A percentile compares a stretch with the other conserved stretches of the same genome.
Evolutionary conservation across 2,113 vertebrate genomes (phyloP).

Genomic region (Aramus guarauna): DNA sequence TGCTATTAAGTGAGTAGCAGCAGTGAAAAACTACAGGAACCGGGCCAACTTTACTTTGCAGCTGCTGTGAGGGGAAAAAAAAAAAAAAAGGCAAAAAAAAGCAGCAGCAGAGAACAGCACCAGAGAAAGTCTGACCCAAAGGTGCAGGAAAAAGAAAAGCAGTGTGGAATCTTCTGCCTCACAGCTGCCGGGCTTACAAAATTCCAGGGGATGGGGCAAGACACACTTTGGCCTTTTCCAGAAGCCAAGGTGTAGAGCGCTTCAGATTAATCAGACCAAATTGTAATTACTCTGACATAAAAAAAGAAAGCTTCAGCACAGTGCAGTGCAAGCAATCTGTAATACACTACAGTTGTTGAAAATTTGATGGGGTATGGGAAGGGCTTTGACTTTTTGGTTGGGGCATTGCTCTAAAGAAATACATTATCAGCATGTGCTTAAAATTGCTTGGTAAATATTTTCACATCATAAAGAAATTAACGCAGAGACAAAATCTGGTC

Average conservation of each 20-base stretch:
- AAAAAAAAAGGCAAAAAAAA: neutral
- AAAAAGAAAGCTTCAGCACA: neutral
- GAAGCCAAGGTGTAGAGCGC: neutral
- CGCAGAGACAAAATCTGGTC: conserved; percentile 5
- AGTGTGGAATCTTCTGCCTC: neutral
- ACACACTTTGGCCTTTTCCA: neutral
- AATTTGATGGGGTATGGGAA: neutral
- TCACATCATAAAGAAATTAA: conserved; percentile 21
- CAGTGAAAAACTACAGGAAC: neutral
- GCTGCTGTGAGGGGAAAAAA: neutral
- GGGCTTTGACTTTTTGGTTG: neutral
- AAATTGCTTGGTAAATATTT: neutral
- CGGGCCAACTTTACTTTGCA: neutral
- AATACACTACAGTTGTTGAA: neutral
- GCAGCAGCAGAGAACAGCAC: neutral
- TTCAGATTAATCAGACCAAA: neutral
- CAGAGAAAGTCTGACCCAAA: neutral
- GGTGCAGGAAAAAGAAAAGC: neutral
- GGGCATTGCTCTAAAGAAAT: neutral
- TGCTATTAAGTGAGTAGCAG: neutral
- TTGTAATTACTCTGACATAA: neutral
- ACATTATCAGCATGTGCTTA: neutral
- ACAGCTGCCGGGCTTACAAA: neutral
- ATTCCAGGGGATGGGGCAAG: neutral
- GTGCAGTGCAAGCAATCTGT: neutral